phyloP scores from a whole-genome alignment of 2,797 vertebrate genomes.

The Rhodeus uyekii region DNA sequence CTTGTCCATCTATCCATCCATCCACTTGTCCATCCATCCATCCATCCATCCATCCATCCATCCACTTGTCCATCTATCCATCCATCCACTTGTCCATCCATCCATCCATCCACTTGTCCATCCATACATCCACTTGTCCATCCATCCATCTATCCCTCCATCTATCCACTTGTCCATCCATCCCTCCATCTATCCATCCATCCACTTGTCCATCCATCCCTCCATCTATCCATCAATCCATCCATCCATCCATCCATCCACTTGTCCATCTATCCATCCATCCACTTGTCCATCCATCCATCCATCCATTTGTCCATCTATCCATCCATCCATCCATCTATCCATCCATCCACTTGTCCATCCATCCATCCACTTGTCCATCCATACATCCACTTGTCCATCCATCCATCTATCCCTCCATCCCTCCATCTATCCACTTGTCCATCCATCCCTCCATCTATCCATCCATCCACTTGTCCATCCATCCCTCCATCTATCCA shows the following conservation, averaged over 20 bases:
- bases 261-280: neutral
- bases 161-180: too few species aligned
- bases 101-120: too few species aligned
- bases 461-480: too few species aligned
- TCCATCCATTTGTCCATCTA: rapidly evolving
- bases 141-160: neutral
- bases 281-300: neutral
- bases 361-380: too few species aligned
- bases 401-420: neutral
- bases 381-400: neutral
- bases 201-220: too few species aligned
- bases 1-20: too few species aligned
- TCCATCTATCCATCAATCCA: neutral
- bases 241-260: neutral
- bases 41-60: neutral
- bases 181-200: neutral
- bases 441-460: too few species aligned
- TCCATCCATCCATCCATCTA: neutral
- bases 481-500: too few species aligned
- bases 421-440: too few species aligned
- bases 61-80: neutral
- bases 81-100: too few species aligned
- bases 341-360: neutral
- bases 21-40: too few species aligned
- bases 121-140: too few species aligned